A percentile compares a stretch with the other conserved stretches of the same genome.
These are phyloP conservation scores for Daubentonia madagascariensis DNA, from an alignment of 2,113 vertebrate species.

Conservation along the genomic window DNA sequence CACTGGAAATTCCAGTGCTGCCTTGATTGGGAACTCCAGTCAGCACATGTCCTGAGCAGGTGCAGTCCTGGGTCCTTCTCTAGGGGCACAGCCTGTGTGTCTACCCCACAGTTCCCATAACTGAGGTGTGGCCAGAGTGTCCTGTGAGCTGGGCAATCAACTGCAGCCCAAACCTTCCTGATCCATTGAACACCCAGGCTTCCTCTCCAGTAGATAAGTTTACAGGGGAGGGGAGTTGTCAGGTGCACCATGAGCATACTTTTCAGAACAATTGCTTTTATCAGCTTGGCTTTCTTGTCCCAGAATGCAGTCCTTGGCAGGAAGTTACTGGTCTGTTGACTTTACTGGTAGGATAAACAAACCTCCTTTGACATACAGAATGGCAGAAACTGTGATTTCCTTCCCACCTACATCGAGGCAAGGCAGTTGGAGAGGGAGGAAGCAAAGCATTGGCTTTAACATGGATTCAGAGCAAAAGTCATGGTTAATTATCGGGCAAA, in stretches of 20 bases:
- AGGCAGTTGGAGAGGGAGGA: not conserved
- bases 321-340: slow-evolving; percentile 64
- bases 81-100: not conserved
- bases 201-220: not conserved
- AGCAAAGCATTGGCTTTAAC: not conserved
- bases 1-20: not conserved
- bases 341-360: slow-evolving; percentile 57
- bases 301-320: slow-evolving; percentile 54
- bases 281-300: slow-evolving; percentile 32
- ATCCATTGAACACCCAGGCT: not conserved
- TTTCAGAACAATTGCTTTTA: slow-evolving; percentile 53
- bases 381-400: slow-evolving; percentile 49
- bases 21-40: not conserved
- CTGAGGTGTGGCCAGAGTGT: not conserved
- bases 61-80: not conserved
- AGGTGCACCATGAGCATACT: slow-evolving; percentile 10
- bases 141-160: not conserved
- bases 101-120: too few relatives aligned
- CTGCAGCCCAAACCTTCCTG: not conserved
- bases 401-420: not conserved
- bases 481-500: not conserved
- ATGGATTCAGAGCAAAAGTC: not conserved
- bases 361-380: slow-evolving; percentile 67
- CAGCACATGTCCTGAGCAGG: not conserved
- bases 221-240: not conserved